phyloP scores from a whole-genome alignment of 2,113 vertebrate species.

The Nothocercus julius region DNA sequence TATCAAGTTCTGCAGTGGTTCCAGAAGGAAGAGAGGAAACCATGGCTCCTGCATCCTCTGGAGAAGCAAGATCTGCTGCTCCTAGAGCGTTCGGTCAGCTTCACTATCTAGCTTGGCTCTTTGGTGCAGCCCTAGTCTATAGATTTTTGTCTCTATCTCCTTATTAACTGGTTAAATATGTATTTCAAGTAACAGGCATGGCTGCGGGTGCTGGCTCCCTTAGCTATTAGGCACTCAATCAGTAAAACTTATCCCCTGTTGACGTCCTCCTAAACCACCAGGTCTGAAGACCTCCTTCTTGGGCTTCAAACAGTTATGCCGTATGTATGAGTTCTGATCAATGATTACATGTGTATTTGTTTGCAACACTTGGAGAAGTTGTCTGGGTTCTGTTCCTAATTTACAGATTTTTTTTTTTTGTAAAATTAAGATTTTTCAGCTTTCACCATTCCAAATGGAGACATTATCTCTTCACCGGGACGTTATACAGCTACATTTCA shows the following conservation, averaged over 20 bases:
- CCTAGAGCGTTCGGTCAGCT: neutral
- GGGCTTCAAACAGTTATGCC: conserved; percentile 16
- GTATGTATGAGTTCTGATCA: neutral
- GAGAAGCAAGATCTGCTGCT: neutral
- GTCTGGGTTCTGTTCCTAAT: neutral
- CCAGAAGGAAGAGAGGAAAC: neutral
- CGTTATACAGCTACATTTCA: neutral
- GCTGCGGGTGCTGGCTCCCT: conserved; percentile 45
- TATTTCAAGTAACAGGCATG: conserved; percentile 12
- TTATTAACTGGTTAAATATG: conserved; percentile 35
- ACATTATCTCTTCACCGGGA: neutral
- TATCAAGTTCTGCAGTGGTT: neutral
- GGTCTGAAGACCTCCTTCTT: neutral
- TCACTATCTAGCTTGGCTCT: neutral
- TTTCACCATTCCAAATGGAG: neutral
- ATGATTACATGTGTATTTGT: conserved; percentile 3
- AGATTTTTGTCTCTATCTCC: conserved; percentile 26
- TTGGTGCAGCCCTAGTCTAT: neutral
- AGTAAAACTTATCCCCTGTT: conserved; percentile 10
- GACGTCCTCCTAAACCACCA: neutral
- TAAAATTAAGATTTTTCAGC: neutral
- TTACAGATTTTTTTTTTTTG: neutral
- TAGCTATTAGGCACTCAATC: conserved; percentile 29
- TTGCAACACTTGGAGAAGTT: neutral
- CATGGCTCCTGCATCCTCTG: neutral